Evolutionary conservation across 2,888 invertebrate genomes (phyloP).

Genomic region (Macrosoma leucophasiata): DNA sequence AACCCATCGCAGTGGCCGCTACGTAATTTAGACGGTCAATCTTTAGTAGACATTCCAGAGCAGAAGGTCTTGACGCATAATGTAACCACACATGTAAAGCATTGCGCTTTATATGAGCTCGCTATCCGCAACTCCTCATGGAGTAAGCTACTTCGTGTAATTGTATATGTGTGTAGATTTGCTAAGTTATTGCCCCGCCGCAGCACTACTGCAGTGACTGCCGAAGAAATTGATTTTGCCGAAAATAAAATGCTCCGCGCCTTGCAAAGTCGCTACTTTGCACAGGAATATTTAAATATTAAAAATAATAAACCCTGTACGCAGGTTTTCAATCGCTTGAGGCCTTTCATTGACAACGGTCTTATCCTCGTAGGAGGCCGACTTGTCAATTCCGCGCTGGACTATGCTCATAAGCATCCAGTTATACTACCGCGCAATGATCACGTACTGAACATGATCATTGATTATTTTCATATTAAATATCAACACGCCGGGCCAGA

Average conservation of each 20-base stretch:
- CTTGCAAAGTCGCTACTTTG: slow-evolving; percentile 4
- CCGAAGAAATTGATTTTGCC: slow-evolving; percentile 1
- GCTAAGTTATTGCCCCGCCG: not conserved
- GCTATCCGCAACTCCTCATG: slow-evolving; percentile 7
- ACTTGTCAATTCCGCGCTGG: slow-evolving; percentile 4
- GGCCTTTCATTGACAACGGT: slow-evolving; percentile 5
- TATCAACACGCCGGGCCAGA: slow-evolving; percentile 15
- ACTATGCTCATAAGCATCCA: slow-evolving; percentile 5
- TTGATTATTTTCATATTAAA: slow-evolving; percentile 14
- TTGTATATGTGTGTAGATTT: not conserved
- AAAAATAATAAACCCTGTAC: slow-evolving; percentile 6
- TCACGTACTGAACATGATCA: slow-evolving; percentile 10
- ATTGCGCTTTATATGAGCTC: slow-evolving; percentile 6
- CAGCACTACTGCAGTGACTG: slow-evolving; percentile 1
- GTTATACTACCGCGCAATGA: no score
- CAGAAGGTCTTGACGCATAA: slow-evolving; percentile 7
- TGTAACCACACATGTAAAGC: slow-evolving; percentile 4
- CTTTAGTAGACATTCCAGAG: slow-evolving; percentile 5
- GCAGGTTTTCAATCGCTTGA: slow-evolving; percentile 3
- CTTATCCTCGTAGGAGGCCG: slow-evolving; percentile 8
- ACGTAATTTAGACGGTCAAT: slow-evolving; percentile 1
- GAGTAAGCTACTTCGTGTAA: slow-evolving; percentile 6
- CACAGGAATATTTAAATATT: slow-evolving; percentile 3
- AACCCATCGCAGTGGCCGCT: slow-evolving; percentile 8
- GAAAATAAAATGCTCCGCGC: no score